Base-by-base conservation (phyloP, 2,888 invertebrate genomes). In the Standfussiana lucernea region DNA sequence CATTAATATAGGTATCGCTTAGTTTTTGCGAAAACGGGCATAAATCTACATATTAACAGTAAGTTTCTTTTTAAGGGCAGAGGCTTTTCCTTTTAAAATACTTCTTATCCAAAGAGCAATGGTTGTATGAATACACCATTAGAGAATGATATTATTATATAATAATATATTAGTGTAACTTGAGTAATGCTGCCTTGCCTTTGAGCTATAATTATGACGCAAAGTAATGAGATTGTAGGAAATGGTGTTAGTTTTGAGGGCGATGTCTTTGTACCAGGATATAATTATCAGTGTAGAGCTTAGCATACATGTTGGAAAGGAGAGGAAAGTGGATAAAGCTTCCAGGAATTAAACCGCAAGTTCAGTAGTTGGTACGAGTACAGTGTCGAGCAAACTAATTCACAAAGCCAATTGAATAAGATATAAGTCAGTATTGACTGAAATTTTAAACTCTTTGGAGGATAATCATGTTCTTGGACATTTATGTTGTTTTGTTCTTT, bases 151-250 rank as follows among this genome's bases (percentile, higher is more conserved):
- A 37, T n/a, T n/a, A 42, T 37, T 28, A 21, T 53, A 62, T 53
- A 32, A 53, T 61, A 21, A 5, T 35, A 53, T 21, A n/a, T 70
- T 61, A 47, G 32, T 59, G 50, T 62, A 35, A 76, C 66, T 82
- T 68, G 47, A 68, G 56, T n/a, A 32, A n/a, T 50, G 15, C 10
- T 61, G 59, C 11, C 65, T 32, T 80, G 61, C 59, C 62, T 64
- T 77, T 77, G 78, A 59, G 37, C 28, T 21, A 28, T 68, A 77
- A 72, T 72, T 77, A 72, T 35, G 13, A 24, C 2, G 35, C 15
- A 10, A 21, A 15, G 42, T 62, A 68, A 71, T 42, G 40, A 77
- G 61, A 56, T 45, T 75, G 18, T 10, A 32, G 35, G n/a, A 53
- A 65, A 61, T 53, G 1, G 37, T 53, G 18, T 35, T 24, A 8